These are phyloP conservation scores for Chymomyza costata DNA, from an alignment of 1,140 invertebrate species.

Conservation along the genomic window DNA sequence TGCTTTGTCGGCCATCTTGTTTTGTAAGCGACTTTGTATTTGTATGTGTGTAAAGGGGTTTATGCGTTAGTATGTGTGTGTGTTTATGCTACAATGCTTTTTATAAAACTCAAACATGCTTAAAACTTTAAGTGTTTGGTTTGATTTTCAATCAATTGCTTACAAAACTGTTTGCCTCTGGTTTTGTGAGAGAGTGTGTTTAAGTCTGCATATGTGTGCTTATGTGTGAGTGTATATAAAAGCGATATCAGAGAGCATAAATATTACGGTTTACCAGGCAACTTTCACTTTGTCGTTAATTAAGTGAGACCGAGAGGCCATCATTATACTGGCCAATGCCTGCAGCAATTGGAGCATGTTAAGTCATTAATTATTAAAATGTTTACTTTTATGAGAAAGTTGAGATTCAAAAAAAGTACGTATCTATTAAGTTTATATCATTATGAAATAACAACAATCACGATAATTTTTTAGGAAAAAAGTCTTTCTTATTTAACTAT, in stretches of 20 bases:
- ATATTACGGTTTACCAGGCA: conserved; percentile 20
- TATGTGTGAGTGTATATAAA: no score
- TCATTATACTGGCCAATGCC: conserved; percentile 3
- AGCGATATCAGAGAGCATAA: no score
- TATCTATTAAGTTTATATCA: no score
- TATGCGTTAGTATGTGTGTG: conserved; percentile 40
- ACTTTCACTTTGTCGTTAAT: conserved; percentile 28
- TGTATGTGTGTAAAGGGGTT: conserved; percentile 13
- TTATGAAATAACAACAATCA: no score
- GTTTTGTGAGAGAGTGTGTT: background rate
- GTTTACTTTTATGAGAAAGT: no score
- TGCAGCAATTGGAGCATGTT: conserved; percentile 23
- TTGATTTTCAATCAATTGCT: conserved; percentile 63
- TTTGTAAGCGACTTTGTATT: conserved; percentile 17
- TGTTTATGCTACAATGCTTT: conserved; percentile 68
- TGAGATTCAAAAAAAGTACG: no score
- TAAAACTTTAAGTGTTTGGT: conserved; percentile 58
- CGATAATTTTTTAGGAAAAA: no score
- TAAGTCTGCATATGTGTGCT: conserved; percentile 7
- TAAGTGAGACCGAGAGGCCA: conserved; percentile 16
- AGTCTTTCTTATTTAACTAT: no score
- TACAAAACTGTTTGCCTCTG: background rate
- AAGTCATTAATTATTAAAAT: conserved; percentile 31
- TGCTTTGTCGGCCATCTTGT: conserved; percentile 56
- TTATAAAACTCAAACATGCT: conserved; percentile 62